Percentiles rank a stretch among this genome's conserved stretches.
Evolutionary conservation across 2,888 invertebrate species (phyloP).

Genomic region (Melieria picta): DNA sequence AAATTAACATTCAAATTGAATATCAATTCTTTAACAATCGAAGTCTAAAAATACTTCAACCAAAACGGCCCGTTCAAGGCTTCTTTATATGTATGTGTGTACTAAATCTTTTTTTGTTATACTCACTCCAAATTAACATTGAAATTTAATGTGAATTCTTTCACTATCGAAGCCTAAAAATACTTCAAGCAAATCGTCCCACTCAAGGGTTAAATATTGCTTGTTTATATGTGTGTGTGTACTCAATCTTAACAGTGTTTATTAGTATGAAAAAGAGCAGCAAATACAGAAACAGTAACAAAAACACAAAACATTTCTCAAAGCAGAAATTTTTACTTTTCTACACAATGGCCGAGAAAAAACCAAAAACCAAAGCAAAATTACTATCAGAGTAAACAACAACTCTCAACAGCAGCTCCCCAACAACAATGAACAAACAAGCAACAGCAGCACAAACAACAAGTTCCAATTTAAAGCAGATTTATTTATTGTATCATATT

Average conservation of each 20-base stretch:
- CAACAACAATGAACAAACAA: neutral
- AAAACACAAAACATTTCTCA: too few relatives aligned
- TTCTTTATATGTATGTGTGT: neutral
- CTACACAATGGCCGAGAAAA: neutral
- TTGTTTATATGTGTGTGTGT: conserved; percentile 9
- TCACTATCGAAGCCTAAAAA: too few relatives aligned
- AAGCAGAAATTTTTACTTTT: too few relatives aligned
- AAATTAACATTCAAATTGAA: too few relatives aligned
- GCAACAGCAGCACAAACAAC: neutral
- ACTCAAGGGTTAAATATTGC: too few relatives aligned
- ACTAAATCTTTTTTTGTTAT: too few relatives aligned
- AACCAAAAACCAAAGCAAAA: conserved; percentile 2
- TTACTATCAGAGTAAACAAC: neutral
- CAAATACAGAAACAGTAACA: neutral
- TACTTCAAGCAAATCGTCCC: too few relatives aligned
- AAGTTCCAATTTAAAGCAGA: conserved; percentile 24
- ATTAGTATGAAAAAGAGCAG: neutral
- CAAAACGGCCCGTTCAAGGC: too few relatives aligned
- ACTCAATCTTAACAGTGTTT: conserved; percentile 17
- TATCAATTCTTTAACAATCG: too few relatives aligned
- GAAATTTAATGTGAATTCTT: too few relatives aligned
- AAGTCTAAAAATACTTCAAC: too few relatives aligned
- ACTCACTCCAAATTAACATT: too few relatives aligned
- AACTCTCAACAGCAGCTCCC: neutral
- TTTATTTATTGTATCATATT: conserved; percentile 26